phyloP scores from a whole-genome alignment of 2,113 vertebrate genomes.

The Pelodiscus sinensis region DNA sequence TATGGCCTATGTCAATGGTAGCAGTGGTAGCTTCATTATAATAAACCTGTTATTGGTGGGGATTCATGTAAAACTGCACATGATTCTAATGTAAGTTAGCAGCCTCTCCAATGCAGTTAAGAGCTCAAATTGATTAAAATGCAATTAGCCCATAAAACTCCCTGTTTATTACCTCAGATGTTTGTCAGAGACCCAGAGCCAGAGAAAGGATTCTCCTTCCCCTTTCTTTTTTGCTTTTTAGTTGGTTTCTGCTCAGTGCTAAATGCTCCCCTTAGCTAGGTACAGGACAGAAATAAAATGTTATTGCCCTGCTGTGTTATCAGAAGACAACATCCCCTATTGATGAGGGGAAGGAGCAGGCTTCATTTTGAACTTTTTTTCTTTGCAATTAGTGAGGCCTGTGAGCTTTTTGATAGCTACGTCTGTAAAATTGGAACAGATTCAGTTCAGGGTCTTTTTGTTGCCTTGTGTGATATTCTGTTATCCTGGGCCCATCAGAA shows the following conservation, averaged over 20 bases:
- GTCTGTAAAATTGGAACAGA: constrained; percentile 6
- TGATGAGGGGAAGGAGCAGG: neutral
- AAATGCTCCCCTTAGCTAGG: constrained; percentile 35
- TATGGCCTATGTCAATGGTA: neutral
- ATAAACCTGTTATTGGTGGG: neutral
- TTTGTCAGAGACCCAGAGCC: constrained; percentile 25
- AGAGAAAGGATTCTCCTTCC: constrained; percentile 9
- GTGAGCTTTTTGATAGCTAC: neutral
- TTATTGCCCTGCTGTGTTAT: constrained; percentile 42
- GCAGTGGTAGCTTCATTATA: neutral
- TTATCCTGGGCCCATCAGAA: constrained; percentile 35
- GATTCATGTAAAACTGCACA: neutral
- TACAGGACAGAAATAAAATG: constrained; percentile 48
- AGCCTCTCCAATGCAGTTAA: constrained; percentile 32
- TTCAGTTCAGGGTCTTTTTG: constrained; percentile 7
- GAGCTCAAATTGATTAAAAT: constrained; percentile 63
- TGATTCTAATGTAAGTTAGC: constrained; percentile 32
- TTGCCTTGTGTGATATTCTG: neutral
- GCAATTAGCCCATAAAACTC: constrained; percentile 51
- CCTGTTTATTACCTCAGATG: constrained; percentile 48
- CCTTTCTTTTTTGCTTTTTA: neutral
- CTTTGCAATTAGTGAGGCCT: neutral
- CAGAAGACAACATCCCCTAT: neutral
- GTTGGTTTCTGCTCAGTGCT: neutral
- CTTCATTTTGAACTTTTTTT: constrained; percentile 25